A percentile compares a stretch with the other conserved stretches of the same genome.
These are phyloP conservation scores for Sebastolobus altivelis DNA, from an alignment of 2,797 vertebrate species.

Conservation along the genomic window DNA sequence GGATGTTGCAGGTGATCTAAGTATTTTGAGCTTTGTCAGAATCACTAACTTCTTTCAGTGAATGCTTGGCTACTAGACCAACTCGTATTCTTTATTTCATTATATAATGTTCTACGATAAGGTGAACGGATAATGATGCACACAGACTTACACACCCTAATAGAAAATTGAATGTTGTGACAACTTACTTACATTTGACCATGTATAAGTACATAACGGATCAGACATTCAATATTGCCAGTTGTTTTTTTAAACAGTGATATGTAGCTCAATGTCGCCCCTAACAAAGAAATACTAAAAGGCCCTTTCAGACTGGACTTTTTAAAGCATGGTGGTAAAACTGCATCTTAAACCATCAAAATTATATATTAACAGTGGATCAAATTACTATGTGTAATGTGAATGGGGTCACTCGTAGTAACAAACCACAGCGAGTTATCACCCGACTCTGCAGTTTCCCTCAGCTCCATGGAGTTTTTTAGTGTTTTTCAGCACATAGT, in stretches of 20 bases:
- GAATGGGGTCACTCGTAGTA: not conserved
- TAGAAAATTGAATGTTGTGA: not conserved
- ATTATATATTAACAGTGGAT: not conserved
- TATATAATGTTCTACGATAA: not conserved
- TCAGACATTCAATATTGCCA: not conserved
- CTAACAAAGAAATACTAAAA: not conserved
- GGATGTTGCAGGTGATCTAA: constrained; percentile 89
- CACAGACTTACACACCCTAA: not conserved
- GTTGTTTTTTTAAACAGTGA: not conserved
- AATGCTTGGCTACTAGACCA: constrained; percentile 56
- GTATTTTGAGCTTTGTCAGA: constrained; percentile 72
- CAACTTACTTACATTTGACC: not conserved
- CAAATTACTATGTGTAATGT: not conserved
- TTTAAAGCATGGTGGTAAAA: not conserved
- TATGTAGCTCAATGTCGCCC: not conserved
- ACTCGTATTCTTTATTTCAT: constrained; percentile 2
- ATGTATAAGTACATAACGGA: not conserved
- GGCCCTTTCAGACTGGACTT: not conserved
- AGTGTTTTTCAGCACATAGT: not conserved
- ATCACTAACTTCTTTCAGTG: constrained; percentile 71
- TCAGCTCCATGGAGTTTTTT: not conserved
- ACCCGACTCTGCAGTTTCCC: not conserved
- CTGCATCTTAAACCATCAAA: not conserved
- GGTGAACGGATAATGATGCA: constrained; percentile 26
- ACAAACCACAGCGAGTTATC: not conserved